phyloP scores from a whole-genome alignment of 2,888 invertebrate genomes.

The Sinohyriopsis cumingii region DNA sequence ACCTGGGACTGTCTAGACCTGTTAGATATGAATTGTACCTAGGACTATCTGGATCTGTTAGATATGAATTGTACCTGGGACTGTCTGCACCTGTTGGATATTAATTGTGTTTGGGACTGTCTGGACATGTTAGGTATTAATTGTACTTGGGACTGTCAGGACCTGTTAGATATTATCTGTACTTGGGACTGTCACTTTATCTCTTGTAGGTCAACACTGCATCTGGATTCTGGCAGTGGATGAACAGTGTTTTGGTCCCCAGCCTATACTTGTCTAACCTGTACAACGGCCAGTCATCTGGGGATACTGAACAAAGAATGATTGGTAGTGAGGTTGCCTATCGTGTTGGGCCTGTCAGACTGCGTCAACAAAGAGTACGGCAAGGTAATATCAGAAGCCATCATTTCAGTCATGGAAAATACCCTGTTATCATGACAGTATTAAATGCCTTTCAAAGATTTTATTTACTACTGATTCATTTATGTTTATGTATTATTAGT shows the following conservation, averaged over 20 bases:
- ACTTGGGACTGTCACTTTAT: background rate
- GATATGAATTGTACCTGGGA: too few species aligned
- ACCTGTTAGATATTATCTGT: too few species aligned
- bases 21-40: too few species aligned
- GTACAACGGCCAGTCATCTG: constrained; percentile 28
- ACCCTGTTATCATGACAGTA: too few species aligned
- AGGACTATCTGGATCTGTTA: too few species aligned
- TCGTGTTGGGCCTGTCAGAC: constrained; percentile 54
- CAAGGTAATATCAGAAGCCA: constrained; percentile 30
- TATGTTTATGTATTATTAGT: too few species aligned
- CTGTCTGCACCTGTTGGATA: too few species aligned
- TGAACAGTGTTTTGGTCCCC: constrained; percentile 40
- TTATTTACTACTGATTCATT: background rate
- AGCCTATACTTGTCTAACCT: constrained; percentile 41
- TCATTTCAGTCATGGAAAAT: too few species aligned
- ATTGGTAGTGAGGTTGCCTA: constrained; percentile 47
- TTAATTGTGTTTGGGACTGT: too few species aligned
- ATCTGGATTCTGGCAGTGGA: constrained; percentile 52
- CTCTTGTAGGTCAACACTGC: constrained; percentile 28
- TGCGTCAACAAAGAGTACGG: constrained; percentile 54
- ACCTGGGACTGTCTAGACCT: too few species aligned
- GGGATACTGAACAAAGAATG: constrained; percentile 26
- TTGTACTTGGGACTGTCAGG: background rate
- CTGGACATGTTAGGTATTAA: too few species aligned
- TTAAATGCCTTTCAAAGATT: background rate